Conservation (phyloP, 2,113 vertebrate genomes). For the Phalacrocorax pelagicus region DNA sequence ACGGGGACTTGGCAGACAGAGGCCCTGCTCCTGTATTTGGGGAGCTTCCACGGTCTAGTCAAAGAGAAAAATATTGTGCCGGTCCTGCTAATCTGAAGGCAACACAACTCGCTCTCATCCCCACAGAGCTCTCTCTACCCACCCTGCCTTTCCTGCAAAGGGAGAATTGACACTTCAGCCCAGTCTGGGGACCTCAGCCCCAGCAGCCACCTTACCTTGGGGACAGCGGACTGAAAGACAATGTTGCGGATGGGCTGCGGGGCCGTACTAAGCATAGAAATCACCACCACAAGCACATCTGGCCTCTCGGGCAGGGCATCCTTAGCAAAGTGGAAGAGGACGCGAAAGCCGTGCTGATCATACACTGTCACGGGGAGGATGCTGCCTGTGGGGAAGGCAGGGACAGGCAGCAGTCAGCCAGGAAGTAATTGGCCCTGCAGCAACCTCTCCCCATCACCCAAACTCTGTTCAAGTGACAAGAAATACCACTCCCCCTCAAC, state of each 20-base stretch:
- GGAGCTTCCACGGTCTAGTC: neutral
- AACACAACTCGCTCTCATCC: neutral
- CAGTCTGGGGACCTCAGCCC: neutral
- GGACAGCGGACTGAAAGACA: conserved; percentile 94
- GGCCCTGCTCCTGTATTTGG: neutral
- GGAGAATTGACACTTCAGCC: neutral
- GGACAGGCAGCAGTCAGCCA: neutral
- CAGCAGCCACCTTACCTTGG: conserved; percentile 79
- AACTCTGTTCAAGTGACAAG: neutral
- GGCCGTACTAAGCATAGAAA: conserved; percentile 95
- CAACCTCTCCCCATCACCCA: neutral
- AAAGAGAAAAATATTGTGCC: neutral
- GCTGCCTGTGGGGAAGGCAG: conserved; percentile 79
- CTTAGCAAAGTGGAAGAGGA: conserved; percentile 93
- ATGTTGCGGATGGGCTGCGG: conserved; percentile 90
- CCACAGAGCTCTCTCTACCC: neutral
- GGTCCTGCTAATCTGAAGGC: neutral
- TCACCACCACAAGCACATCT: conserved; percentile 93
- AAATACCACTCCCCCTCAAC: neutral
- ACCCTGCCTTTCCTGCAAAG: neutral
- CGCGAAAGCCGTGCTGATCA: conserved; percentile 91
- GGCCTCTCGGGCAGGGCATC: conserved; percentile 86
- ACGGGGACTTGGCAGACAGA: neutral
- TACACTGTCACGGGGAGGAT: conserved; percentile 93
- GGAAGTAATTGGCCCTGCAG: neutral